Conservation (phyloP, 2,888 invertebrate genomes). For the Ormia ochracea region DNA sequence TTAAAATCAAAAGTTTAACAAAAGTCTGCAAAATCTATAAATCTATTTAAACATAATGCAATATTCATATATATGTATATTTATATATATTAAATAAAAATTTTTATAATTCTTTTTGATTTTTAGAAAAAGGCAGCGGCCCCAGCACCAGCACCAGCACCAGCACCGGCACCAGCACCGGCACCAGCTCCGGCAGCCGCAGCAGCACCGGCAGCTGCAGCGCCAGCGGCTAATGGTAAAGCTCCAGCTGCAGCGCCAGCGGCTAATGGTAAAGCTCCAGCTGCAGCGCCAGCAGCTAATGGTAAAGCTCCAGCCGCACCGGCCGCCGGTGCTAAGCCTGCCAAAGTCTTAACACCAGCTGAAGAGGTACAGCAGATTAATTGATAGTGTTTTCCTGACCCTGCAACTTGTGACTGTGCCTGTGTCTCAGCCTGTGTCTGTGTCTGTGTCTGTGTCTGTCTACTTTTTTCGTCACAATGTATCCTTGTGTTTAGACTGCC, state of each 20-base stretch:
- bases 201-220: slow-evolving; percentile 60
- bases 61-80: neutral
- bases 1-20: neutral
- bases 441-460: slow-evolving; percentile 27
- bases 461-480: slow-evolving; percentile 56
- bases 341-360: slow-evolving; percentile 36
- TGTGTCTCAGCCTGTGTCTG: slow-evolving; percentile 28
- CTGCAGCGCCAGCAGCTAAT: slow-evolving; percentile 62
- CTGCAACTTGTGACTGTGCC: too few species aligned
- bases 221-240: slow-evolving; percentile 62
- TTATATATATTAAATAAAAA: too few species aligned
- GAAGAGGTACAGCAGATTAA: slow-evolving; percentile 55
- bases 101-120: neutral
- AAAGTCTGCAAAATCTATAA: neutral
- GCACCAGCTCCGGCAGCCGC: slow-evolving; percentile 65
- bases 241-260: slow-evolving; percentile 62
- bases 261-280: slow-evolving; percentile 42
- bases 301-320: slow-evolving; percentile 65
- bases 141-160: slow-evolving; percentile 63
- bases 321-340: slow-evolving; percentile 73
- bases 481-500: slow-evolving; percentile 36
- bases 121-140: slow-evolving; percentile 73
- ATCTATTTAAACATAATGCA: neutral
- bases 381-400: neutral
- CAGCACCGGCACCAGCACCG: slow-evolving; percentile 64